Evolutionary conservation across 64 coral and sea anemone genomes (phyloP).

Genomic region (Catalaphyllia jardinei): DNA sequence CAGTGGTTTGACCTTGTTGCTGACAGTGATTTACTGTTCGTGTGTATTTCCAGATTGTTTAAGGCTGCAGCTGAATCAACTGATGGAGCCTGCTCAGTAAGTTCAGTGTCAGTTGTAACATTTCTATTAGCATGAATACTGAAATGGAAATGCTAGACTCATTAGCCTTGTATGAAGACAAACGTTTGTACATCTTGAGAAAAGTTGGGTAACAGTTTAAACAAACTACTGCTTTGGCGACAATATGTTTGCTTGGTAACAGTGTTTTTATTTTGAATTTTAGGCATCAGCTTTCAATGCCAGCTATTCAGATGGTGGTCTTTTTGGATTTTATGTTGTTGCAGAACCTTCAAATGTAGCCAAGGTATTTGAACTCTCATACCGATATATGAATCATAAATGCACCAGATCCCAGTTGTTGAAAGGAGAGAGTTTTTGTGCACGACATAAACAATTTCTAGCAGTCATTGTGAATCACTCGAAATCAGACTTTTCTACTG

Average conservation of each 20-base stretch:
- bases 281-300: constrained; percentile 80
- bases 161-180: not conserved
- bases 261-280: constrained; percentile 3
- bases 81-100: constrained; percentile 69
- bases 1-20: too few species aligned
- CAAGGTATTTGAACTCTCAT: constrained; percentile 50
- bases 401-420: too few species aligned
- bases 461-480: too few species aligned
- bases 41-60: constrained; percentile 58
- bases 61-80: constrained; percentile 73
- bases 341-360: constrained; percentile 59
- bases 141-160: not conserved
- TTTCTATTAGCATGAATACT: not conserved
- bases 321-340: constrained; percentile 86
- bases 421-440: too few species aligned
- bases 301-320: constrained; percentile 81
- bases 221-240: too few species aligned
- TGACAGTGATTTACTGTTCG: not conserved
- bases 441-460: too few species aligned
- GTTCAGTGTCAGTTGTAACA: constrained; percentile 1
- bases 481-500: too few species aligned
- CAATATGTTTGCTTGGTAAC: too few species aligned
- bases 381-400: too few species aligned
- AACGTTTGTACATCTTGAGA: too few species aligned
- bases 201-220: too few species aligned